Evolutionary conservation across 2,797 vertebrate genomes (phyloP).

Genomic region (Acrossocheilus fasciatus): DNA sequence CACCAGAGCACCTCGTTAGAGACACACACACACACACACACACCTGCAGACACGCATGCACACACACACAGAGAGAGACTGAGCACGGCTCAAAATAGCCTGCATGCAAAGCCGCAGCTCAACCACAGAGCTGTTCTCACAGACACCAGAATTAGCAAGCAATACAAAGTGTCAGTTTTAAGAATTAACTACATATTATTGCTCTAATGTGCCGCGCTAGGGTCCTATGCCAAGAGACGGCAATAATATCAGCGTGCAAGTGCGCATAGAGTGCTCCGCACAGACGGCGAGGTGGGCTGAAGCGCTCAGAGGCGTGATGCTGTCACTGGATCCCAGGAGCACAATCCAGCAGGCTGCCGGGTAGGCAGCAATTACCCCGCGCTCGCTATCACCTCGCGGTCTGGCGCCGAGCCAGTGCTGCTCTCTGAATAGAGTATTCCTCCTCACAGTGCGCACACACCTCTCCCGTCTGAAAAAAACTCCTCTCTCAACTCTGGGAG

Average conservation of each 20-base stretch:
- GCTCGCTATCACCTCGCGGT: slow-evolving; percentile 64
- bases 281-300: slow-evolving; percentile 34
- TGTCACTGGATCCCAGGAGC: slow-evolving; percentile 61
- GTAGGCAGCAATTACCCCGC: slow-evolving; percentile 78
- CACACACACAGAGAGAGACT: slow-evolving; percentile 4
- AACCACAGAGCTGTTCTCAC: slow-evolving; percentile 28
- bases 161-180: slow-evolving; percentile 41
- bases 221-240: slow-evolving; percentile 43
- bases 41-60: background rate
- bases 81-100: slow-evolving; percentile 34
- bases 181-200: slow-evolving; percentile 29
- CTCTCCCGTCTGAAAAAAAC: background rate
- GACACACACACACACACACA: slow-evolving; percentile 48
- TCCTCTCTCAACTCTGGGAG: slow-evolving; percentile 27
- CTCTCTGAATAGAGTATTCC: slow-evolving; percentile 49
- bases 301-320: slow-evolving; percentile 47
- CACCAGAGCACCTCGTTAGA: slow-evolving; percentile 73
- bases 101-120: slow-evolving; percentile 37
- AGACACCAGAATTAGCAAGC: slow-evolving; percentile 37
- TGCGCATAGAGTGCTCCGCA: background rate
- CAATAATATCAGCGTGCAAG: slow-evolving; percentile 45
- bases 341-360: slow-evolving; percentile 69
- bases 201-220: slow-evolving; percentile 31
- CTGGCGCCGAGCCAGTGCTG: slow-evolving; percentile 70
- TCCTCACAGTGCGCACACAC: slow-evolving; percentile 2